phyloP scores from a whole-genome alignment of 2,113 vertebrate genomes.

The Marcusenius ussheri region DNA sequence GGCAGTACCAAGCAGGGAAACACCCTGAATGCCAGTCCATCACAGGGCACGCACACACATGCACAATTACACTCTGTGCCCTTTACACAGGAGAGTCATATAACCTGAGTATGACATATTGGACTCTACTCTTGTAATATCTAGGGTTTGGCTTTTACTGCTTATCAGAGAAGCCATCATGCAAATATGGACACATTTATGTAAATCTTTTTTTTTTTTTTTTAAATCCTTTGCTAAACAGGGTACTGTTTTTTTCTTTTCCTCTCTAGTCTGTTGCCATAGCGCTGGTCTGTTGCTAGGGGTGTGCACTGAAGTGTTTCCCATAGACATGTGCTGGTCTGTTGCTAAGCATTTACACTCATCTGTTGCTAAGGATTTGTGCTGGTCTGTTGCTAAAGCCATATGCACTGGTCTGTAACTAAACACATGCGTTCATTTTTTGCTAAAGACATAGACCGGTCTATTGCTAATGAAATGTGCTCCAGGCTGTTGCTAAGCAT shows the following conservation, averaged over 20 bases:
- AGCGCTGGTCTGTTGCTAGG: slow-evolving; percentile 10
- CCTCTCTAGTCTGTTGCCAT: slow-evolving; percentile 4
- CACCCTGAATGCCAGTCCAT: not conserved
- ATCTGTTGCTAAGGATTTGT: slow-evolving; percentile 8
- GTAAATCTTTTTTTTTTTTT: not conserved
- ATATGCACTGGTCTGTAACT: slow-evolving; percentile 11
- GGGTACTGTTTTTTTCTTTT: not conserved
- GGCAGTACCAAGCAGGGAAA: not conserved
- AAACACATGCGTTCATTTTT: not conserved
- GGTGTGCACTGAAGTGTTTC: slow-evolving; percentile 8
- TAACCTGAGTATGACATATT: not conserved
- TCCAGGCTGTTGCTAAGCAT: slow-evolving; percentile 5
- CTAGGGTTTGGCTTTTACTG: not conserved
- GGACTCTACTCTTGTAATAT: not conserved
- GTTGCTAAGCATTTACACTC: slow-evolving; percentile 8
- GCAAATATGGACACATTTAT: not conserved
- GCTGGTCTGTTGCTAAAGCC: slow-evolving; percentile 3
- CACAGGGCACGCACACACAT: not conserved
- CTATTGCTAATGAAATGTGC: slow-evolving; percentile 1
- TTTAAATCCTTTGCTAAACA: not conserved
- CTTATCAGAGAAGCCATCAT: not conserved
- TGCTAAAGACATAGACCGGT: not conserved
- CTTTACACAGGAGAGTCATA: not conserved
- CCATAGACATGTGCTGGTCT: slow-evolving; percentile 1
- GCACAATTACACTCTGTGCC: not conserved